These are phyloP conservation scores for Montipora capitata DNA, from an alignment of 92 coral and sea anemone genomes.

Conservation along the genomic window DNA sequence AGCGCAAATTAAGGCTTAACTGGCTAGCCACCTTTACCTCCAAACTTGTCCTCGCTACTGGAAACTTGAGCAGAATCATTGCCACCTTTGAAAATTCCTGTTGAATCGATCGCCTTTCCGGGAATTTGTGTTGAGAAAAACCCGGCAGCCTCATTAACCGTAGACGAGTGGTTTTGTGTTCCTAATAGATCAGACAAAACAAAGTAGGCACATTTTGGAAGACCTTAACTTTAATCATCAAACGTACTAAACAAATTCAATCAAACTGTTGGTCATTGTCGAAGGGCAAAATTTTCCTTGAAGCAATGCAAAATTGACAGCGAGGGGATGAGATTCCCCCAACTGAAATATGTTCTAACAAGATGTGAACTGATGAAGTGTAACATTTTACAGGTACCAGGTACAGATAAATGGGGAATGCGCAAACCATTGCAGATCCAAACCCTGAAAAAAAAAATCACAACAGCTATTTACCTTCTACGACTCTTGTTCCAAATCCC, in stretches of 20 bases:
- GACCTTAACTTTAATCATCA: not conserved
- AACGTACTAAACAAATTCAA: constrained; percentile 6
- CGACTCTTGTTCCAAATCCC: constrained; percentile 37
- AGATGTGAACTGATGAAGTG: constrained; percentile 16
- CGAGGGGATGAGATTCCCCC: not conserved
- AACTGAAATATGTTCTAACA: constrained; percentile 2
- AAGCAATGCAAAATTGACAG: not conserved
- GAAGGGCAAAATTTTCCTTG: not conserved
- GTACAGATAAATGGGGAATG: constrained; percentile 13
- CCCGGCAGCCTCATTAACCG: not conserved
- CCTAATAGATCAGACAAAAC: constrained; percentile 47
- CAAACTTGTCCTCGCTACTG: constrained; percentile 3
- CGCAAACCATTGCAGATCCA: constrained; percentile 17
- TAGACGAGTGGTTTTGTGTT: constrained; percentile 26
- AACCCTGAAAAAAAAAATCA: constrained; percentile 44
- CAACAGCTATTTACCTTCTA: constrained; percentile 51
- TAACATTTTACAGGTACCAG: constrained; percentile 49
- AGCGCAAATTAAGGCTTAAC: not conserved
- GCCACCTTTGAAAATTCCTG: constrained; percentile 32
- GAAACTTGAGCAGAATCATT: constrained; percentile 3
- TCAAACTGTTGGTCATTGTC: constrained; percentile 23
- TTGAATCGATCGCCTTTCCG: constrained; percentile 7
- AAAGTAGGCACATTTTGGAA: constrained; percentile 40
- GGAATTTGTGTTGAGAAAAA: not conserved
- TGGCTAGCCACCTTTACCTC: constrained; percentile 1